Base-by-base conservation (phyloP, 1,140 invertebrate genomes). In the Babylonia areolata region DNA sequence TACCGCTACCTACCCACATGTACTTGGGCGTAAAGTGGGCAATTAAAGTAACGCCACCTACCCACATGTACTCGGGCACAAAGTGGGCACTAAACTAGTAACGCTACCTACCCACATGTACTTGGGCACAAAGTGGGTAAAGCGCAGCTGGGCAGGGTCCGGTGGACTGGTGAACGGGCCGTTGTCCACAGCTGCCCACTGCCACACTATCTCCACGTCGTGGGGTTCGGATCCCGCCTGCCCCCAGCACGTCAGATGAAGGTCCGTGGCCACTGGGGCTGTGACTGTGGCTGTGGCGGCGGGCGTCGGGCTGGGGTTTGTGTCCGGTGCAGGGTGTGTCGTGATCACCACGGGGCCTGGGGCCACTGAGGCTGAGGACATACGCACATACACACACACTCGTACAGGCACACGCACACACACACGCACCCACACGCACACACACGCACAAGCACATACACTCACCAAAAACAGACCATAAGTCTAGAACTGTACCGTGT, bases 101-200 rank as follows among this genome's bases (percentile, higher is more conserved):
- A n/a, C n/a, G n/a, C n/a, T 40, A 9, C 75, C 37, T 77, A 77
- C 75, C 75, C 35, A 39, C 11, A 20, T 5, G 28, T 64, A 64
- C 17, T 35, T 77, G 6, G 75, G 75, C 35, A 77, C 75, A 40
- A 77, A 77, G 23, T 77, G 37, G 15, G 75, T 77, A 40, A 77
- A 77, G 11, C 28, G 12, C 9, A 77, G 75, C 37, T 28, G 20
- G 1, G 15, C 35, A 37, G 35, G 15, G 12, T 6, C 20, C 11
- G 75, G 75, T 3, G 20, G 33, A 5, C 11, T 9, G 28, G 58
- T 64, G 37, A 2, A 23, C 3, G 75, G 35, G 9, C 37, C 73
- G 31, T 37, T 77, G 75, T 40, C 37, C 75, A 77, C 75, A 5
- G 75, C 37, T 15, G 75, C 37, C 75, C 75, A 77, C 37, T 77